phyloP scores from a whole-genome alignment of 2,113 vertebrate species.

The Pollimyrus isidori region DNA sequence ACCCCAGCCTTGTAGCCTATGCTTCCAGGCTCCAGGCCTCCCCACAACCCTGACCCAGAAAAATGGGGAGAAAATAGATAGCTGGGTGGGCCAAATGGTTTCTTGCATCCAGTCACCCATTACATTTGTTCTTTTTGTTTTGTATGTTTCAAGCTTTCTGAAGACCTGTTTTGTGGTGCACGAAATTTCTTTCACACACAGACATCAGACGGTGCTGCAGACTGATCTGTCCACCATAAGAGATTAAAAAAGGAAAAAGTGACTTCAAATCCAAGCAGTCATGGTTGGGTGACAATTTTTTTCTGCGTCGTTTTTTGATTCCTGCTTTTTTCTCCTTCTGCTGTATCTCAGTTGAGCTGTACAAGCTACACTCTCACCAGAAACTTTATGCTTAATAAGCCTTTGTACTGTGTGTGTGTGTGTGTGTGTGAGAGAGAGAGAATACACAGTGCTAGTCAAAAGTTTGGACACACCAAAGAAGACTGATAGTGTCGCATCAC shows the following conservation, averaged over 20 bases:
- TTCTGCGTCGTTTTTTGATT: not conserved
- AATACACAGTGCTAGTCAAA: not conserved
- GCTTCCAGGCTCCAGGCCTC: not conserved
- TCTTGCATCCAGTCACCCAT: not conserved
- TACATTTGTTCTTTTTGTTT: not conserved
- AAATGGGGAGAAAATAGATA: not conserved
- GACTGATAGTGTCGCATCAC: not conserved
- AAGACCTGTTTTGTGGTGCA: not conserved
- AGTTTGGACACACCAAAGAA: not conserved
- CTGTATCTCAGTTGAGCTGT: slow-evolving; percentile 24
- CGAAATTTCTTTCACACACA: not conserved
- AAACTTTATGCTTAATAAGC: slow-evolving; percentile 24
- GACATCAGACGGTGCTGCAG: not conserved
- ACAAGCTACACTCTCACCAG: slow-evolving; percentile 22
- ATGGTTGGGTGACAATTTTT: not conserved
- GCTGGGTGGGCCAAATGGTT: not conserved
- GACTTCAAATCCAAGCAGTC: slow-evolving; percentile 27
- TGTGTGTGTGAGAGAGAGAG: too few relatives aligned
- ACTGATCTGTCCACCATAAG: not conserved
- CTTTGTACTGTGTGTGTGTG: slow-evolving; percentile 26
- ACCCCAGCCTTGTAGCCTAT: not conserved
- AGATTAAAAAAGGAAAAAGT: not conserved
- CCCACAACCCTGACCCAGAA: not conserved
- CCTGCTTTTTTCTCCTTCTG: slow-evolving; percentile 13
- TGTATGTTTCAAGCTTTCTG: not conserved